Base-by-base conservation (phyloP, 2,113 vertebrate species). In the Oenanthe melanoleuca region DNA sequence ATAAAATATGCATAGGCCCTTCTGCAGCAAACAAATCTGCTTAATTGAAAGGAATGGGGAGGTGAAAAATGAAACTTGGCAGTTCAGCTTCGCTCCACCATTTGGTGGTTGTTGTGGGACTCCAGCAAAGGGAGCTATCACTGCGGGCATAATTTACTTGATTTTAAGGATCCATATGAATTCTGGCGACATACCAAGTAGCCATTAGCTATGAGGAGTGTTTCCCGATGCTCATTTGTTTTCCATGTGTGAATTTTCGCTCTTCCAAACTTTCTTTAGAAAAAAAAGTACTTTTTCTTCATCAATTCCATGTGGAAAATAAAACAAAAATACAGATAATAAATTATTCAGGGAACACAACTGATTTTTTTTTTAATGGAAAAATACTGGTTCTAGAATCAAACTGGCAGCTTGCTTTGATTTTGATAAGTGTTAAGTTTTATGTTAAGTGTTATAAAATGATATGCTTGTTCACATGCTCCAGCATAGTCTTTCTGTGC, bases 11-110 rank as follows among this genome's bases (percentile, higher is more conserved):
- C 66, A 71, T 37, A 4, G 64, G 18, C 33, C 66, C 69, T 91
- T 70, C 80, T 72, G 67, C 64, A 25, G 67, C 57, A 82, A 93
- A 83, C 25, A 3, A 75, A 64, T 12, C 77, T 3, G 7, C 13
- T 83, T 93, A 92, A 90, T 72, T 94, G 88, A 93, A 96, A 96
- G 80, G 86, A 80, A 83, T 73, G 4, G 28, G 81, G 84, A 95
- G 83, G 79, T 79, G 91, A 96, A 86, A 92, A 92, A 93, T 77
- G 75, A 47, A 93, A 94, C 91, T 95, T 96, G 96, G 97, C 95
- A 92, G 75, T 90, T 90, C 72, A 53, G 78, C 78, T 75, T 50
- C 19, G 1, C 50, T 66, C 78, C 8, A 6, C 74, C 86, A 59
- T 93, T 93, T 87, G 92, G 70, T 73, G 94, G 80, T 64, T 94